Evolutionary conservation across 1,140 invertebrate genomes (phyloP).

Genomic region (Drosophila nikananu): DNA sequence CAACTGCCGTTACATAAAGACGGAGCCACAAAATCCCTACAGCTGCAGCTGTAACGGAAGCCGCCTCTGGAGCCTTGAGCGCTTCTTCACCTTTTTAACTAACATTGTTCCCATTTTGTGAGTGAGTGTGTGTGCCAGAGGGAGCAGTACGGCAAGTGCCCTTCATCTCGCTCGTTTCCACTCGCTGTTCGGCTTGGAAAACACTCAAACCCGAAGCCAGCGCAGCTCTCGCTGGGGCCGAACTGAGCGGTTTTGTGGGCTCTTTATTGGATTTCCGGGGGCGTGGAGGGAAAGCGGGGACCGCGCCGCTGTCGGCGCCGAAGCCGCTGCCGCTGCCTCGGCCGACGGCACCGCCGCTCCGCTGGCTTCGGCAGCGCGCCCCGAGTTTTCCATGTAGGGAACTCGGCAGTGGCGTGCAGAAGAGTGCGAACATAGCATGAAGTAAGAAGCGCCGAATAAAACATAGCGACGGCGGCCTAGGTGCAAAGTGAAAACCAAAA

Average conservation of each 20-base stretch:
- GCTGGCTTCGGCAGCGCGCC: slow-evolving; percentile 16
- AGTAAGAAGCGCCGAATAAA: slow-evolving; percentile 80
- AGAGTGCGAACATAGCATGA: slow-evolving; percentile 83
- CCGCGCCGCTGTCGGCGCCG: slow-evolving; percentile 7
- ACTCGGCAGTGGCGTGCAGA: slow-evolving; percentile 78
- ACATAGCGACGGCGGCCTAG: slow-evolving; percentile 65
- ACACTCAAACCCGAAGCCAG: slow-evolving; percentile 15
- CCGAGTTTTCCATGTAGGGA: slow-evolving; percentile 80
- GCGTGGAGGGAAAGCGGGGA: slow-evolving; percentile 22
- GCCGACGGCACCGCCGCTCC: slow-evolving; percentile 12
- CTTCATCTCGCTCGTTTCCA: slow-evolving; percentile 14
- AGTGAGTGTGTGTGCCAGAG: slow-evolving; percentile 9
- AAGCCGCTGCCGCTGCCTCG: slow-evolving; percentile 32
- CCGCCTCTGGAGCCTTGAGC: slow-evolving; percentile 30
- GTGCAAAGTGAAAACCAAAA: slow-evolving; percentile 74
- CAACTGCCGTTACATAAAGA: slow-evolving; percentile 55
- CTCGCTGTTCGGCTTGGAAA: slow-evolving; percentile 27
- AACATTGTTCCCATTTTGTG: background rate
- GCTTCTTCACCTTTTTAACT: slow-evolving; percentile 12
- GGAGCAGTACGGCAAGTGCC: slow-evolving; percentile 46
- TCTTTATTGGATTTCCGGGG: slow-evolving; percentile 63
- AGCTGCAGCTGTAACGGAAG: slow-evolving; percentile 6
- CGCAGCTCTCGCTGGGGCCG: slow-evolving; percentile 16
- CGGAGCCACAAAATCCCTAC: slow-evolving; percentile 6
- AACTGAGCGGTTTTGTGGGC: slow-evolving; percentile 12